A percentile compares a stretch with the other conserved stretches of the same genome.
These are phyloP conservation scores for Sinella curviseta DNA, from an alignment of 1,140 invertebrate species.

Conservation along the genomic window DNA sequence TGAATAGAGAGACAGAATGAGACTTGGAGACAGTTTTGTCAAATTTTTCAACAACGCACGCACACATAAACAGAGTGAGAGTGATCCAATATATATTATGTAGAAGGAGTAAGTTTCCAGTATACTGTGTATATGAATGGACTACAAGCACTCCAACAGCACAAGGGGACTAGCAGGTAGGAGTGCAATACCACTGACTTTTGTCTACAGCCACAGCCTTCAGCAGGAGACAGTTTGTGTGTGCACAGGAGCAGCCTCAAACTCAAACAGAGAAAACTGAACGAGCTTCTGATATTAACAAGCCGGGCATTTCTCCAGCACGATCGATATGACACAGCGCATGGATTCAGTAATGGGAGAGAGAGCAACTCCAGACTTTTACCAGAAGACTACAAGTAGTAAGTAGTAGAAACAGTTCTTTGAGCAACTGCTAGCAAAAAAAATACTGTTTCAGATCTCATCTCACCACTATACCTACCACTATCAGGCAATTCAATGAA, in stretches of 20 bases:
- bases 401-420: neutral
- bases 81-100: neutral
- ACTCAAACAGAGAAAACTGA: neutral
- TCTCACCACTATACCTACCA: too few relatives aligned
- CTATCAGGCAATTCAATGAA: too few relatives aligned
- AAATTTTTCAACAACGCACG: neutral
- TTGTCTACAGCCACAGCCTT: neutral
- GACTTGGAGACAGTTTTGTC: constrained; percentile 22
- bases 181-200: neutral
- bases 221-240: neutral
- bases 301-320: constrained; percentile 11
- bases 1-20: neutral
- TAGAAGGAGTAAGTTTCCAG: too few relatives aligned
- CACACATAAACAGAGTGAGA: neutral
- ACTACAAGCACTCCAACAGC: neutral
- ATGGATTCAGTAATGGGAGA: neutral
- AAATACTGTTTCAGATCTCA: too few relatives aligned
- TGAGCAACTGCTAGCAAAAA: too few relatives aligned
- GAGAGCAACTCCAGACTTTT: too few relatives aligned
- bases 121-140: neutral
- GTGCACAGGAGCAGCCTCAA: neutral
- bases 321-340: constrained; percentile 19
- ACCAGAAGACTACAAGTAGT: neutral
- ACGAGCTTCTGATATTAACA: constrained; percentile 8
- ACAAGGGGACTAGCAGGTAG: neutral